Evolutionary conservation across 1,140 invertebrate genomes (phyloP).

Genomic region (Tetranychus cinnabarinus): DNA sequence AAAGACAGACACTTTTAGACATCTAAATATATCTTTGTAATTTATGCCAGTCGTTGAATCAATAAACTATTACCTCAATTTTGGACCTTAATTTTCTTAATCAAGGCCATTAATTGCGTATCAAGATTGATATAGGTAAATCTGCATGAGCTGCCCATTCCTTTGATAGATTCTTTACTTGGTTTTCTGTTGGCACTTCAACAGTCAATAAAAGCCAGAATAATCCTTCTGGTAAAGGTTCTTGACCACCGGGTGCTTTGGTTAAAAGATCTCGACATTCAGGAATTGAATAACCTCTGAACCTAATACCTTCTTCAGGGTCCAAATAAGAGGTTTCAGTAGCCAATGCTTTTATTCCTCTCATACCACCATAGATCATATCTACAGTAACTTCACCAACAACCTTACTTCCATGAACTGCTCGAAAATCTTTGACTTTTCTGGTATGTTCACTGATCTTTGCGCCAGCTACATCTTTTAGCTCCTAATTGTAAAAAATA

Average conservation of each 20-base stretch:
- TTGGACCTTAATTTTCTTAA: too few species aligned
- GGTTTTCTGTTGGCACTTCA: constrained; percentile 27
- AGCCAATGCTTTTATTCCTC: constrained; percentile 31
- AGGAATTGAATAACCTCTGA: constrained; percentile 33
- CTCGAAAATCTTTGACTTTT: constrained; percentile 66
- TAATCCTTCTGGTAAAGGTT: constrained; percentile 32
- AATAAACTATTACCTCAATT: too few species aligned
- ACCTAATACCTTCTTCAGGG: constrained; percentile 32
- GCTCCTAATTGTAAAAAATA: constrained; percentile 26
- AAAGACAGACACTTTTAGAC: too few species aligned
- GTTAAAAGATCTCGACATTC: constrained; percentile 31
- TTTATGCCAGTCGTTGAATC: too few species aligned
- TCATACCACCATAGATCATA: constrained; percentile 31
- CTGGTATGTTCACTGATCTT: constrained; percentile 79
- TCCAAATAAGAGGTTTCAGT: constrained; percentile 35
- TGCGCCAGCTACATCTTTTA: constrained; percentile 58
- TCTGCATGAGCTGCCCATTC: constrained; percentile 74
- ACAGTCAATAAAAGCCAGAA: constrained; percentile 34
- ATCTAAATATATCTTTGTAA: too few species aligned
- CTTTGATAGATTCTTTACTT: constrained; percentile 46
- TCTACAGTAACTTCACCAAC: constrained; percentile 89
- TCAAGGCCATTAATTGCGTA: too few species aligned
- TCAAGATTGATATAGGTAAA: constrained; percentile 31
- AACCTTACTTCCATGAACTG: constrained; percentile 56
- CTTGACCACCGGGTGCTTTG: constrained; percentile 26